These are phyloP conservation scores for Tetramorium alpestre DNA, from an alignment of 1,140 invertebrate genomes.

Conservation along the genomic window DNA sequence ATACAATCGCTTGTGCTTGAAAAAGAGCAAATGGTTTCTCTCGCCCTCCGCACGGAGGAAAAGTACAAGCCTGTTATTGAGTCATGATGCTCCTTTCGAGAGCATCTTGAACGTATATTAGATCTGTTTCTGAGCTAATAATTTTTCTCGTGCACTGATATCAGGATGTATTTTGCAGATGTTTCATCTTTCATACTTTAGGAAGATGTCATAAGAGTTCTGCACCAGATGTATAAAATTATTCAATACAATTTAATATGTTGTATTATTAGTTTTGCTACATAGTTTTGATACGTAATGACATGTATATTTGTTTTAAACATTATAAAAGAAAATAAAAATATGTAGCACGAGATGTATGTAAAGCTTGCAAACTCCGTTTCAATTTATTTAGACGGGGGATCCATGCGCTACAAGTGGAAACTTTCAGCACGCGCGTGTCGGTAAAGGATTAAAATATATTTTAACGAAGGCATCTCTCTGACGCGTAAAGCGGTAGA, in stretches of 20 bases:
- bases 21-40: not conserved
- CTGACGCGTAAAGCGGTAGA: not conserved
- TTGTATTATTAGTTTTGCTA: not conserved
- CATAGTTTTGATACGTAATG: not conserved
- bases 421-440: not conserved
- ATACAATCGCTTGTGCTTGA: constrained; percentile 15
- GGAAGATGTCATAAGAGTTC: not conserved
- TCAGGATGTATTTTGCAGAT: not conserved
- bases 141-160: not conserved
- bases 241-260: not conserved
- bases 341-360: not conserved
- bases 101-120: constrained; percentile 4
- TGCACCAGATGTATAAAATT: not conserved
- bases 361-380: not conserved
- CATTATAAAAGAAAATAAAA: not conserved
- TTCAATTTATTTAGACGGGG: constrained; percentile 10
- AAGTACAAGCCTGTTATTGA: constrained; percentile 26
- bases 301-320: not conserved
- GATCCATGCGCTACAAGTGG: not conserved
- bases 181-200: not conserved
- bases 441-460: constrained; percentile 41
- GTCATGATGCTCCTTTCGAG: not conserved
- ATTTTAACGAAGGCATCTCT: constrained; percentile 34
- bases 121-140: constrained; percentile 2
- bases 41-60: not conserved